phyloP scores from a whole-genome alignment of 2,113 vertebrate genomes.

The Mixornis gularis region DNA sequence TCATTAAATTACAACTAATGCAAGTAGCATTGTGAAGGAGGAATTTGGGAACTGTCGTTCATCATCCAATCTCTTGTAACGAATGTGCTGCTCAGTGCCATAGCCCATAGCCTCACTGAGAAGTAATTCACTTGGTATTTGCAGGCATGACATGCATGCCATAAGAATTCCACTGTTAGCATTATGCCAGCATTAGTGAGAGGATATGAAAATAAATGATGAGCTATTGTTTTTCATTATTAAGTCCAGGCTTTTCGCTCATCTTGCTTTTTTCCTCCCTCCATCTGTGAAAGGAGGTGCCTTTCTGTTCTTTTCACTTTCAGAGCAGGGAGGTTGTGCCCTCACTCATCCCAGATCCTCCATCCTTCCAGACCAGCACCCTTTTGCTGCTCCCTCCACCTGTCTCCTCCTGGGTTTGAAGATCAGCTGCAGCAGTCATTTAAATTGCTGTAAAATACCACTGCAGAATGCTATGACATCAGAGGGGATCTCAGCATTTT shows the following conservation, averaged over 20 bases:
- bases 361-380: not conserved
- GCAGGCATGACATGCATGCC: constrained; percentile 57
- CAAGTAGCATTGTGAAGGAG: constrained; percentile 59
- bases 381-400: not conserved
- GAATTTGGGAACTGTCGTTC: constrained; percentile 60
- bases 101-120: constrained; percentile 41
- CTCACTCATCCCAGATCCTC: not conserved
- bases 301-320: not conserved
- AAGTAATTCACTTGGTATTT: constrained; percentile 63
- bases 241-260: constrained; percentile 23
- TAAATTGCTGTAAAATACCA: not conserved
- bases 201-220: constrained; percentile 60
- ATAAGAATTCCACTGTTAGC: constrained; percentile 53
- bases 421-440: not conserved
- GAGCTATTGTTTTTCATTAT: constrained; percentile 48
- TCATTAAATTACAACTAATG: constrained; percentile 62
- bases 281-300: not conserved
- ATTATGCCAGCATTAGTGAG: constrained; percentile 50
- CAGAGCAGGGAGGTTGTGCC: not conserved
- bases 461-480: rapidly evolving
- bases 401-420: not conserved
- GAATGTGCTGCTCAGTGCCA: constrained; percentile 45
- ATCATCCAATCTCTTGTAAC: constrained; percentile 45
- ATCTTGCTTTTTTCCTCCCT: not conserved
- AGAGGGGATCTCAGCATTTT: not conserved